These are phyloP conservation scores for Nematolebias whitei DNA, from an alignment of 2,113 vertebrate species.

Conservation along the genomic window DNA sequence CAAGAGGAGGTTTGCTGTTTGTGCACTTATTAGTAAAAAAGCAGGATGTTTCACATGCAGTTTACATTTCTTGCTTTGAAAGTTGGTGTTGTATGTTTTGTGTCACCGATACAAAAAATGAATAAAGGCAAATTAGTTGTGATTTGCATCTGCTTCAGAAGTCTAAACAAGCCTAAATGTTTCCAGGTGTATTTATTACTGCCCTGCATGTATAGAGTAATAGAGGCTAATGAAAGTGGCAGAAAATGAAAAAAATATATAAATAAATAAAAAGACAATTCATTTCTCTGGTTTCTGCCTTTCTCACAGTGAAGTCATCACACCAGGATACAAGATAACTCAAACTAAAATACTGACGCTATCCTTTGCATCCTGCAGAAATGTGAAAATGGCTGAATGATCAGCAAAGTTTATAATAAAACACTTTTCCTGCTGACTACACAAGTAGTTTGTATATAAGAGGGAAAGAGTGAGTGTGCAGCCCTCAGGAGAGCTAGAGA, in stretches of 20 bases:
- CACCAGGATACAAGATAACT: not conserved
- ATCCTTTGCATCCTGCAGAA: not conserved
- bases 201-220: not conserved
- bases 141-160: constrained; percentile 8
- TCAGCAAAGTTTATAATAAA: constrained; percentile 10
- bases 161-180: not conserved
- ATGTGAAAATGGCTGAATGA: not conserved
- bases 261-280: no score
- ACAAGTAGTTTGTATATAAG: not conserved
- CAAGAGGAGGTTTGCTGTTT: constrained; percentile 35
- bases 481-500: constrained; percentile 1
- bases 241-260: constrained; percentile 5
- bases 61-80: constrained; percentile 2
- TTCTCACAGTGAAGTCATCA: not conserved
- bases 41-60: constrained; percentile 34
- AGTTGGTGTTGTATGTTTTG: not conserved
- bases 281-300: not conserved
- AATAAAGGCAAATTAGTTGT: not conserved
- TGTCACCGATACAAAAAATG: not conserved
- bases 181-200: not conserved
- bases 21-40: constrained; percentile 29
- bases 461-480: not conserved
- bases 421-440: constrained; percentile 15
- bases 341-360: not conserved
- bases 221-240: not conserved